Evolutionary conservation across 2,797 vertebrate species (phyloP), one percentile per base, ranked within the genome.

Genomic region (Dendrocincla tyrannina): DNA sequence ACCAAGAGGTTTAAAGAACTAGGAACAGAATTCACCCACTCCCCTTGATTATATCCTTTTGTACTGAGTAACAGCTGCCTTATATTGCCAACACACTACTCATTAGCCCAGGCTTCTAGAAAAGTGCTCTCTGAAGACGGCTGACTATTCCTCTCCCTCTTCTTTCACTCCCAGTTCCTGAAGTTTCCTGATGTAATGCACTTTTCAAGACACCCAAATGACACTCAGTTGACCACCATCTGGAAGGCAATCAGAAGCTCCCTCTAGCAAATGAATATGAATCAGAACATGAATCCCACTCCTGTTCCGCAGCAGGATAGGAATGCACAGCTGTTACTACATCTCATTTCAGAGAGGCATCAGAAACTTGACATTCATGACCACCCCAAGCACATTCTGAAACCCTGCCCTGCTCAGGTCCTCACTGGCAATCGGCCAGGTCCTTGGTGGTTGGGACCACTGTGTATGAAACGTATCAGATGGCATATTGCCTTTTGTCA

Each of bases 251-350:
- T 53, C 60, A 89, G 72, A 62, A 92, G 53, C 41, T 77, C 56
- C 22, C 81, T 78, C 72, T 47, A 80, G 62, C 87, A 91, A 69
- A 92, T 7, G n/a, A 85, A 28, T 74, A 56, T 44, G 70, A 88
- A 89, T 60, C 83, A 92, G 69, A 84, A 79, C 32, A 49, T 15
- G 69, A 95, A 96, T 81, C 58, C 69, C 66, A 84, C 10, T 86
- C 62, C 69, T 75, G 39, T 50, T 89, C 44, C 50, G 53, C 50
- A 70, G 78, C 18, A 0, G 79, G 80, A 93, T 8, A 85, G 84
- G 84, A 94, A 91, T 78, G 55, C 79, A 72, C 97, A 98, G 97
- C 96, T 98, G 97, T 95, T 93, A 75, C 35, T 75, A 83, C 24
- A 32, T 88, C 93, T 97, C 95, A 96, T 91, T 95, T 87, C 82